Evolutionary conservation across 1,140 invertebrate genomes (phyloP).

Genomic region (Drosophila varians): DNA sequence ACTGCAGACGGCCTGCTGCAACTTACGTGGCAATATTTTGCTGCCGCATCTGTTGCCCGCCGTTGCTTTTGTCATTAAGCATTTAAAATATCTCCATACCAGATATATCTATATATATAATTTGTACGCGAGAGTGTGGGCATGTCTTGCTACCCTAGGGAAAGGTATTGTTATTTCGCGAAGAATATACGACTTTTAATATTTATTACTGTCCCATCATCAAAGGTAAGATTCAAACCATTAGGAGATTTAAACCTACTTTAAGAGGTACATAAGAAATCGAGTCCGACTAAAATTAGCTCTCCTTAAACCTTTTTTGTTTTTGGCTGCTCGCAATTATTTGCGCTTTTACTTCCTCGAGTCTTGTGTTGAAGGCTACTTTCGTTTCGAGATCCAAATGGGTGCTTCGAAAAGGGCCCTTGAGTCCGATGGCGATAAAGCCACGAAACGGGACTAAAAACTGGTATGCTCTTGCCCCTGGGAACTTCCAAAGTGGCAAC

Average conservation of each 20-base stretch:
- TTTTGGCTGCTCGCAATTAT: slow-evolving; percentile 48
- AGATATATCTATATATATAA: background rate
- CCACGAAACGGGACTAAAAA: background rate
- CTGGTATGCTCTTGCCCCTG: background rate
- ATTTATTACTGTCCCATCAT: slow-evolving; percentile 4
- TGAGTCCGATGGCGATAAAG: slow-evolving; percentile 17
- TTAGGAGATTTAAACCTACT: no score
- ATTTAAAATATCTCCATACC: slow-evolving; percentile 33
- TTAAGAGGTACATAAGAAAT: background rate
- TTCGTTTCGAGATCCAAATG: slow-evolving; percentile 41
- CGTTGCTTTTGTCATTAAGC: slow-evolving; percentile 42
- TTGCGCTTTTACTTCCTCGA: slow-evolving; percentile 69
- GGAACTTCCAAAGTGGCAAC: background rate
- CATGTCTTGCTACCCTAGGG: background rate
- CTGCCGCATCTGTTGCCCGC: slow-evolving; percentile 51
- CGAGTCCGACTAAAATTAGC: background rate
- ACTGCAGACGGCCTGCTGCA: slow-evolving; percentile 12
- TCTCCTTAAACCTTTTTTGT: slow-evolving; percentile 1
- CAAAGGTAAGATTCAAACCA: no score
- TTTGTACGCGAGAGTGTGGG: slow-evolving; percentile 8
- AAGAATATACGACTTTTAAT: background rate
- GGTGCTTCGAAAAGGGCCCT: slow-evolving; percentile 37
- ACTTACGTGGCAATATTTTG: slow-evolving; percentile 57
- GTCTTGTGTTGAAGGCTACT: slow-evolving; percentile 39
- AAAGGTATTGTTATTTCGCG: no score